Evolutionary conservation across 1,140 invertebrate species (phyloP).

Genomic region (Drosophila kohkoa): DNA sequence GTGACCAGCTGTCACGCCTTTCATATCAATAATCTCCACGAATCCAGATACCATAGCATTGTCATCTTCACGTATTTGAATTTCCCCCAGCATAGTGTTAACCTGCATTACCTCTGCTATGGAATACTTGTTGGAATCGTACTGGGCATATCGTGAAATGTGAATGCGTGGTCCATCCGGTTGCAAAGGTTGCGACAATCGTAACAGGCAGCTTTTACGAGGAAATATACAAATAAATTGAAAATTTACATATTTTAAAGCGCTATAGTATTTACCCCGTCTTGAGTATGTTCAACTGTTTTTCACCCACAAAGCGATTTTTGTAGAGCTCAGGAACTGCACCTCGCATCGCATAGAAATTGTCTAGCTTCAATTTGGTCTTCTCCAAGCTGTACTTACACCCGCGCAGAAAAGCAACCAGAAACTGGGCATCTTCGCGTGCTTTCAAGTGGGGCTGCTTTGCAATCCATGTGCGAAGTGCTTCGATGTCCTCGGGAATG

Average conservation of each 20-base stretch:
- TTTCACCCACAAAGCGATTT: constrained; percentile 76
- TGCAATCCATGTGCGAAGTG: constrained; percentile 88
- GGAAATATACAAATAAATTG: background rate
- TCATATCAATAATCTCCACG: constrained; percentile 85
- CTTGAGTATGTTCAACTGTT: constrained; percentile 69
- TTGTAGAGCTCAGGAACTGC: constrained; percentile 87
- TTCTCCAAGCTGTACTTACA: constrained; percentile 90
- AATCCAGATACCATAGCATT: constrained; percentile 84
- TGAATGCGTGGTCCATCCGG: constrained; percentile 85
- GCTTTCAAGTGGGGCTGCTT: constrained; percentile 88
- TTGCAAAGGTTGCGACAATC: constrained; percentile 80
- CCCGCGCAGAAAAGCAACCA: constrained; percentile 88
- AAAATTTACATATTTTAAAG: background rate
- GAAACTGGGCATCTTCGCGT: constrained; percentile 87
- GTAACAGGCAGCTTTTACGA: constrained; percentile 62
- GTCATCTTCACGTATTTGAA: constrained; percentile 85
- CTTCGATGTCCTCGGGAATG: constrained; percentile 86
- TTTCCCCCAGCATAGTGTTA: constrained; percentile 85
- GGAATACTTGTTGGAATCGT: constrained; percentile 85
- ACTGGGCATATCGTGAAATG: constrained; percentile 85
- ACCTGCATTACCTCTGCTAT: constrained; percentile 83
- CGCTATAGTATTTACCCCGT: constrained; percentile 59
- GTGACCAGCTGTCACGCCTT: constrained; percentile 84
- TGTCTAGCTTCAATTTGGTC: constrained; percentile 88
- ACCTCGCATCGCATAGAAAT: constrained; percentile 87